phyloP scores from a whole-genome alignment of 2,888 invertebrate species.

The Vannuccia rotundouncinata region DNA sequence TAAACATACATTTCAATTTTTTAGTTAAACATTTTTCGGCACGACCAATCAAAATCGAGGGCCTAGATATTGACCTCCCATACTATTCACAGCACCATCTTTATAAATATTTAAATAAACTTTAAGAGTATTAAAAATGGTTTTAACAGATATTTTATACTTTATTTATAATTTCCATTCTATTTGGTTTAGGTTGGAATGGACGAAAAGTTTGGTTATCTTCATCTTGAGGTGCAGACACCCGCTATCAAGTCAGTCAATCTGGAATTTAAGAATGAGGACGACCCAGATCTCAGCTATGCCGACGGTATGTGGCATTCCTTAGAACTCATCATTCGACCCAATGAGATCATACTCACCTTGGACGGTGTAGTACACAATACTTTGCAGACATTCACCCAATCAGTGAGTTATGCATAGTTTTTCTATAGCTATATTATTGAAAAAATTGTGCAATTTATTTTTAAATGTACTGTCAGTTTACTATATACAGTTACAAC shows the following conservation, averaged over 20 bases:
- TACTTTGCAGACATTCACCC: slow-evolving; percentile 2
- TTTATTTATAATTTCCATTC: background rate
- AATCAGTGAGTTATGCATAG: background rate
- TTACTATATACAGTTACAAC: background rate
- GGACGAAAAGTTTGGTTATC: background rate
- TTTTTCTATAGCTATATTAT: background rate
- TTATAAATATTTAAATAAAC: too few relatives aligned
- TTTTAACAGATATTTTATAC: background rate
- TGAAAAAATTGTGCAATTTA: background rate
- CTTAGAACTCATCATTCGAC: slow-evolving; percentile 28
- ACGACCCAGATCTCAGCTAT: slow-evolving; percentile 6
- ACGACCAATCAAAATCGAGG: too few relatives aligned
- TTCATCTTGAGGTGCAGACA: background rate
- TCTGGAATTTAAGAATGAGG: background rate
- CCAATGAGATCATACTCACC: background rate
- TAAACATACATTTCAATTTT: too few relatives aligned
- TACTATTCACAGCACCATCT: too few relatives aligned
- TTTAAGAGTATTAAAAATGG: too few relatives aligned
- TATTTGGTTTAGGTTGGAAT: slow-evolving; percentile 25
- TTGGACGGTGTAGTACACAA: background rate
- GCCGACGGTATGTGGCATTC: slow-evolving; percentile 40
- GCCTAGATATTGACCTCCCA: too few relatives aligned
- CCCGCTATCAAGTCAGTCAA: background rate
- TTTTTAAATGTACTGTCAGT: background rate
- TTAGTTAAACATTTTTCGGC: too few relatives aligned